A percentile compares a stretch with the other conserved stretches of the same genome.
These are phyloP conservation scores for Stomatorhinus walkeri DNA, from an alignment of 2,797 vertebrate species.

Conservation along the genomic window DNA sequence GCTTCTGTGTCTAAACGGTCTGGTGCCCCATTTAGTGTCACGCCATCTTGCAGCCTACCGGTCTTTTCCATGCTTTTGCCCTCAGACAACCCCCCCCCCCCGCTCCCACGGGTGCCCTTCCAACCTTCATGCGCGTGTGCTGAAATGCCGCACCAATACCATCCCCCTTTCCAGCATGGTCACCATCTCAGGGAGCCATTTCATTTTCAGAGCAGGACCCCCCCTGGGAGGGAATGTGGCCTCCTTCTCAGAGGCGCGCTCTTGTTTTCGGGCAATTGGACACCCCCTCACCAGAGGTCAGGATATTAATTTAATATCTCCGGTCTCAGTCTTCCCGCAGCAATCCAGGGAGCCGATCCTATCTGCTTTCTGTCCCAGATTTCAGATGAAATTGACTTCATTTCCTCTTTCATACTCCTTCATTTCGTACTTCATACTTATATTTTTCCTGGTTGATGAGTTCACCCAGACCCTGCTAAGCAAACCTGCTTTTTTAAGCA, in stretches of 20 bases:
- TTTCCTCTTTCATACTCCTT: not conserved
- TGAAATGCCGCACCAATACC: no score
- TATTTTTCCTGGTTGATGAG: not conserved
- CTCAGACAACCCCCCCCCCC: not conserved
- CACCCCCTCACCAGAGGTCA: not conserved
- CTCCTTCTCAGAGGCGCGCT: not conserved
- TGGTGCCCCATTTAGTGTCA: not conserved
- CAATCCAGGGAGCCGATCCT: not conserved
- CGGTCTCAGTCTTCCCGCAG: not conserved
- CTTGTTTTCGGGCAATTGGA: not conserved
- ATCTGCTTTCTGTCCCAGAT: slow-evolving; percentile 7
- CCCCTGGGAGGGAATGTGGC: not conserved
- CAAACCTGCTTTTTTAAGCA: not conserved
- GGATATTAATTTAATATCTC: not conserved
- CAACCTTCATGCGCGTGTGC: not conserved
- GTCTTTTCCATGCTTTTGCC: not conserved
- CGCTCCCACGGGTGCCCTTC: not conserved
- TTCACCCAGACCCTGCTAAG: not conserved
- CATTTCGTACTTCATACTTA: not conserved
- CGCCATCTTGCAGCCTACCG: not conserved
- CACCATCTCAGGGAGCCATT: not conserved
- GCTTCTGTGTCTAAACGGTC: not conserved
- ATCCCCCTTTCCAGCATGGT: not conserved
- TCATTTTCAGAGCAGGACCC: not conserved
- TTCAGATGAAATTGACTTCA: not conserved